Percentiles rank a stretch among this genome's conserved stretches.
phyloP scores from a whole-genome alignment of 2,888 invertebrate genomes.

The Orchesellides sinensis region DNA sequence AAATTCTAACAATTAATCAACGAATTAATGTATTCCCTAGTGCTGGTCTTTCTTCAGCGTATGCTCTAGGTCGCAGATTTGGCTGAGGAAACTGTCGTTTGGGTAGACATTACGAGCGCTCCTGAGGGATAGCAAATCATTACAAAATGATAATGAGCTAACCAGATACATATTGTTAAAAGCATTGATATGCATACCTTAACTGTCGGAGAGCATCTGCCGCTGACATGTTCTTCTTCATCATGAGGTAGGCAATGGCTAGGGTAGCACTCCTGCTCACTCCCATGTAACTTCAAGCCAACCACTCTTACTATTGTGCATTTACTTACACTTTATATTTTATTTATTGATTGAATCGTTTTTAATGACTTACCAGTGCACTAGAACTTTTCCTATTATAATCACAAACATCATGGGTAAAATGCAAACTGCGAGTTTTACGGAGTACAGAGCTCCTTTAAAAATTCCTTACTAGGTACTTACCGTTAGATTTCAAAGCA shows the following conservation, averaged over 20 bases:
- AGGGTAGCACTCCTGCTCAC: conserved; percentile 60
- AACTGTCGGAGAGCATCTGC: conserved; percentile 56
- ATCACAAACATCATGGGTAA: neutral
- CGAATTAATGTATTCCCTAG: neutral
- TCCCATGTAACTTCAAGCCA: conserved; percentile 63
- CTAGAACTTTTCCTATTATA: conserved; percentile 64
- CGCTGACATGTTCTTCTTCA: conserved; percentile 58
- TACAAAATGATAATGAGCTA: neutral
- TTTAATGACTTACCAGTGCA: conserved; percentile 58
- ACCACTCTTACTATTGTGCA: neutral
- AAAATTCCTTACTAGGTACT: neutral
- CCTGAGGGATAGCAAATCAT: conserved; percentile 14
- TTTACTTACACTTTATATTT: neutral
- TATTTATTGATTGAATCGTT: neutral
- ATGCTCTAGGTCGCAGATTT: conserved; percentile 56
- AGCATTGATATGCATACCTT: conserved; percentile 34
- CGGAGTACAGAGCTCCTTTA: neutral
- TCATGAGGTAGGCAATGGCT: conserved; percentile 61
- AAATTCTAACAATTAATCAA: neutral
- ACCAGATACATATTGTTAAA: neutral
- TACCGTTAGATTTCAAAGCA: conserved; percentile 61
- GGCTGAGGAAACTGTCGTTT: conserved; percentile 65
- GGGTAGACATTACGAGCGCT: conserved; percentile 61
- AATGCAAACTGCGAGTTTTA: neutral
- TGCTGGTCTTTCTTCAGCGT: conserved; percentile 19